Evolutionary conservation across 2,888 invertebrate species (phyloP).

Genomic region (Phalangium opilio): DNA sequence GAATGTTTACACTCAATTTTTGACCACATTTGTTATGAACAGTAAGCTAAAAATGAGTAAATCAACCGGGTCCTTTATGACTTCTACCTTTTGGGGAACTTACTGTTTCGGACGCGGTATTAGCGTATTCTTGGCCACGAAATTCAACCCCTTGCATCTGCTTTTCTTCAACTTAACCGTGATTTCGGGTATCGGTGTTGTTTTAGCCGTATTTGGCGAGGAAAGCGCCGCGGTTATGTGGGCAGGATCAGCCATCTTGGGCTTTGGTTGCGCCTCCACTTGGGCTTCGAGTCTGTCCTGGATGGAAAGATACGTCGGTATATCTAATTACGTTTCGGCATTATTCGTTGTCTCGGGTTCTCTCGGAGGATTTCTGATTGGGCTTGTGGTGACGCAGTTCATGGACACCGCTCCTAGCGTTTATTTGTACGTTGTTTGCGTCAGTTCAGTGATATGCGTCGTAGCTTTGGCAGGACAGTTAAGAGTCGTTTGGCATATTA

Average conservation of each 20-base stretch:
- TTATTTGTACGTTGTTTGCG: too few species aligned
- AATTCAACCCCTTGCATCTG: slow-evolving; percentile 30
- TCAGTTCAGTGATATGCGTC: too few species aligned
- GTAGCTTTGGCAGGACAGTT: too few species aligned
- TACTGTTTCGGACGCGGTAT: slow-evolving; percentile 31
- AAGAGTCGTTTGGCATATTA: too few species aligned
- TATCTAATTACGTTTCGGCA: too few species aligned
- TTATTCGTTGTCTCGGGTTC: too few species aligned
- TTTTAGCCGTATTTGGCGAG: slow-evolving; percentile 25
- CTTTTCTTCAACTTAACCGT: slow-evolving; percentile 28
- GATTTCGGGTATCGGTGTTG: slow-evolving; percentile 25
- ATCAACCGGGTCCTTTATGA: slow-evolving; percentile 28
- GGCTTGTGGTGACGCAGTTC: too few species aligned
- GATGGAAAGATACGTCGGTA: slow-evolving; percentile 30
- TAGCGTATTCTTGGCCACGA: slow-evolving; percentile 31
- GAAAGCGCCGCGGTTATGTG: slow-evolving; percentile 26
- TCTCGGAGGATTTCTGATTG: too few species aligned
- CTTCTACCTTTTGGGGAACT: slow-evolving; percentile 33
- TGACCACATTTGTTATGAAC: slow-evolving; percentile 30
- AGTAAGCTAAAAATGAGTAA: slow-evolving; percentile 26
- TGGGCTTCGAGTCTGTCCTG: slow-evolving; percentile 34
- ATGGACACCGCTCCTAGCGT: too few species aligned
- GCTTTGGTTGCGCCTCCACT: slow-evolving; percentile 33
- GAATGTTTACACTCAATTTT: slow-evolving; percentile 32
- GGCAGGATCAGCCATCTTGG: slow-evolving; percentile 31